phyloP scores from a whole-genome alignment of 2,113 vertebrate species.

The Triplophysa siluroides region DNA sequence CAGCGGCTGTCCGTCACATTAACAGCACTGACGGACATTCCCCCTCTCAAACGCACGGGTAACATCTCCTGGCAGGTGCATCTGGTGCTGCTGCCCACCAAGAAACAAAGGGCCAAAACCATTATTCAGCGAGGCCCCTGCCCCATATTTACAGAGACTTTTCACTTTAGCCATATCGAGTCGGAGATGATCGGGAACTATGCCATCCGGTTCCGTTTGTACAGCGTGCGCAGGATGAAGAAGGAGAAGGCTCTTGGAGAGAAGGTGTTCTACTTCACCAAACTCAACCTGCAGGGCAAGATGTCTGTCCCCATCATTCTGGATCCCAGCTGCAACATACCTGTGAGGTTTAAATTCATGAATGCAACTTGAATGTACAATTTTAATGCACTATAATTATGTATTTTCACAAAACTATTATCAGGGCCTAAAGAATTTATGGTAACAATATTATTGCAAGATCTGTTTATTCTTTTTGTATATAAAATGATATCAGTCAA shows the following conservation, averaged over 20 bases:
- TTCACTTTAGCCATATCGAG: slow-evolving; percentile 92
- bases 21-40: slow-evolving; percentile 92
- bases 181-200: slow-evolving; percentile 97
- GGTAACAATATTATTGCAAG: too few species aligned
- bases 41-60: slow-evolving; percentile 84
- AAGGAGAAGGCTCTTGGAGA: slow-evolving; percentile 96
- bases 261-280: slow-evolving; percentile 97
- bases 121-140: slow-evolving; percentile 88
- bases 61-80: slow-evolving; percentile 95
- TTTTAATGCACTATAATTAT: too few species aligned
- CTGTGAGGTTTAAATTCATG: slow-evolving; percentile 76
- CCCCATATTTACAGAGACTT: slow-evolving; percentile 94
- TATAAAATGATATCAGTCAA: too few species aligned
- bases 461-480: too few species aligned
- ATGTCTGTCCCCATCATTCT: slow-evolving; percentile 91
- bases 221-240: slow-evolving; percentile 92
- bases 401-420: too few species aligned
- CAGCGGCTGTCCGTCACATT: slow-evolving; percentile 92
- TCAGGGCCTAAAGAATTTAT: too few species aligned
- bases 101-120: slow-evolving; percentile 95
- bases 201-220: slow-evolving; percentile 92
- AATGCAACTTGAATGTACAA: neutral
- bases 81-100: slow-evolving; percentile 94
- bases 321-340: slow-evolving; percentile 88
- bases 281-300: slow-evolving; percentile 96